A percentile compares a stretch with the other conserved stretches of the same genome.
These are phyloP conservation scores for Porites evermanni DNA, from an alignment of 92 coral and sea anemone genomes.

Conservation along the genomic window DNA sequence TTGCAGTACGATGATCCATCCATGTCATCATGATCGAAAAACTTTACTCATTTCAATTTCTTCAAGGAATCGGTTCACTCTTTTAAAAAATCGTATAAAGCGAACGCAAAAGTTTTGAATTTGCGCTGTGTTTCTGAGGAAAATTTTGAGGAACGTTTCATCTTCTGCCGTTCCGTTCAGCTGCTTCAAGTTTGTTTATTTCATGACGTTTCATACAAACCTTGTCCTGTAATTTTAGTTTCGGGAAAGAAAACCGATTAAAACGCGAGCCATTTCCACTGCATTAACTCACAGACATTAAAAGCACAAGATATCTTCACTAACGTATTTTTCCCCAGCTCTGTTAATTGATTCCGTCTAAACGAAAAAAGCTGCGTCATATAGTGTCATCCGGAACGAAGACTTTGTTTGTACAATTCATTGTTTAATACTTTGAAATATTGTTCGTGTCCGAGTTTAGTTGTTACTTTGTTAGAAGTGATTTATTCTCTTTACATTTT, in stretches of 20 bases:
- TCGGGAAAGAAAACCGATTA: not conserved
- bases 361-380: slow-evolving; percentile 5
- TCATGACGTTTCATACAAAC: not conserved
- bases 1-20: too few relatives aligned
- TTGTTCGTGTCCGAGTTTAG: too few relatives aligned
- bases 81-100: too few relatives aligned
- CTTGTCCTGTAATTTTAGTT: not conserved
- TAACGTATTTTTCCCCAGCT: not conserved
- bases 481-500: too few relatives aligned
- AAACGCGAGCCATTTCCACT: too few relatives aligned
- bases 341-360: not conserved
- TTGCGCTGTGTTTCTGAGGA: not conserved
- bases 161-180: not conserved
- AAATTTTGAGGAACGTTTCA: not conserved
- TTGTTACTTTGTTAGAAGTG: not conserved
- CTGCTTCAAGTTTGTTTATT: not conserved
- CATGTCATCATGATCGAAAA: too few relatives aligned
- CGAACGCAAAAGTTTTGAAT: too few relatives aligned
- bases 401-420: not conserved
- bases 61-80: too few relatives aligned
- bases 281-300: too few relatives aligned
- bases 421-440: not conserved
- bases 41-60: too few relatives aligned
- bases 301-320: not conserved
- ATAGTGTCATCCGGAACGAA: not conserved